Conservation (phyloP, 2,888 invertebrate species). For the Tribolium freemani region DNA sequence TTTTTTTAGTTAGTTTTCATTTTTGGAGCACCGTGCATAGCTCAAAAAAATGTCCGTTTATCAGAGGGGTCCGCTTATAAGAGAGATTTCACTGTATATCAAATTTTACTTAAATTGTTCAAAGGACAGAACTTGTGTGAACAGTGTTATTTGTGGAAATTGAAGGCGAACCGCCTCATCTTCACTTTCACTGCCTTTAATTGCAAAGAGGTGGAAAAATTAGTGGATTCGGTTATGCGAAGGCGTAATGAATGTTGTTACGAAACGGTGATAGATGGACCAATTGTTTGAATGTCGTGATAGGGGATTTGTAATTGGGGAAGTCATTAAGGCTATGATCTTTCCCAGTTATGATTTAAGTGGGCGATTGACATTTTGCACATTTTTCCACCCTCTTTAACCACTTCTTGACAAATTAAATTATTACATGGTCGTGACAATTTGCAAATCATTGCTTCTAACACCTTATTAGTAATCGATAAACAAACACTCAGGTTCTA, state of each 20-base stretch:
- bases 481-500: neutral
- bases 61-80: no score
- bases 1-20: no score
- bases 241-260: conserved; percentile 18
- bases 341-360: neutral
- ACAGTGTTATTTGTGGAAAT: no score
- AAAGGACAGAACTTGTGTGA: no score
- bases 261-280: neutral
- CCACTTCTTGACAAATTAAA: neutral
- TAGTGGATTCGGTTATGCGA: neutral
- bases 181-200: conserved; percentile 53
- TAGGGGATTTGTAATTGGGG: conserved; percentile 9
- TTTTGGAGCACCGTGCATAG: no score
- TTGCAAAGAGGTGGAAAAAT: conserved; percentile 1
- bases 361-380: neutral
- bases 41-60: no score
- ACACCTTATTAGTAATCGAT: neutral
- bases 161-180: conserved; percentile 53
- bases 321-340: neutral
- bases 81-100: no score
- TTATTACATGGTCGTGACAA: neutral
- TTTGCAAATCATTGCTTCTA: neutral
- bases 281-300: conserved; percentile 19
- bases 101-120: no score
- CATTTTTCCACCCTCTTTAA: neutral